Conservation (phyloP, 1,140 invertebrate genomes). For the Bombus polaris region DNA sequence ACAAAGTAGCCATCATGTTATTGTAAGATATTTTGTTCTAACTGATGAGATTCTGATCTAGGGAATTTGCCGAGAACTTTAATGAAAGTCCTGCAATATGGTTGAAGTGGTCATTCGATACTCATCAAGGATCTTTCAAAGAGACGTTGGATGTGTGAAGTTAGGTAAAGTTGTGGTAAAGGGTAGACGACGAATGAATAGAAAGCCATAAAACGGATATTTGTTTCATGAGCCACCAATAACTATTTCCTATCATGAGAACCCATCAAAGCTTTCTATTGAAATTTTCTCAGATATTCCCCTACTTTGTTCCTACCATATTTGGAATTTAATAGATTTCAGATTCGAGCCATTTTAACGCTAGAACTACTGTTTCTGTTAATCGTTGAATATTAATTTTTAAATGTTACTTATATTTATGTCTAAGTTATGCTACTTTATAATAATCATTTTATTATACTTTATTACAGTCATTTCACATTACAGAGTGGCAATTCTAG, state of each 20-base stretch:
- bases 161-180: not conserved
- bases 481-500: not conserved
- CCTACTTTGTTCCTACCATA: no score
- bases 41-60: not conserved
- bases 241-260: no score
- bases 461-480: not conserved
- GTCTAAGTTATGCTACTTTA: not conserved
- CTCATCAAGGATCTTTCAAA: not conserved
- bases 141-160: not conserved
- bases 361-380: no score
- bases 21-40: not conserved
- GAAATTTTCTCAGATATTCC: no score
- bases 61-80: not conserved
- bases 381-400: no score
- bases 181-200: not conserved
- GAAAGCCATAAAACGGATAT: not conserved
- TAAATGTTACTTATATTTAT: not conserved
- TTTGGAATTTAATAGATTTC: no score
- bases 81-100: conserved; percentile 2
- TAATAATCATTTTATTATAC: not conserved
- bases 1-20: not conserved
- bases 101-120: not conserved
- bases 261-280: no score
- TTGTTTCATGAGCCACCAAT: not conserved
- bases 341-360: no score